A percentile compares a stretch with the other conserved stretches of the same genome.
These are phyloP conservation scores for Siniperca scherzeri DNA, from an alignment of 2,797 vertebrate genomes.

Conservation along the genomic window DNA sequence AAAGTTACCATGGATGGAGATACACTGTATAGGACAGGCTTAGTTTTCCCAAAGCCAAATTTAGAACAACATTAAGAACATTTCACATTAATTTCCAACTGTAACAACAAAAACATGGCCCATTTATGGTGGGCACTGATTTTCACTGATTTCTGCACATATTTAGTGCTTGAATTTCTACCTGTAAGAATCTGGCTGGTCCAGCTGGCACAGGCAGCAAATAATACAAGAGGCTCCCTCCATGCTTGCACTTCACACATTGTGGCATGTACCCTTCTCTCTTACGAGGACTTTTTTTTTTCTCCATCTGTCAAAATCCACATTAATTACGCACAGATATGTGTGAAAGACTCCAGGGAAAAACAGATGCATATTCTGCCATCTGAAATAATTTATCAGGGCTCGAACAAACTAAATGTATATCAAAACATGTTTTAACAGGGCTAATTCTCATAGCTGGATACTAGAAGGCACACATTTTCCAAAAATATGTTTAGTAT, in stretches of 20 bases:
- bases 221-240: conserved; percentile 82
- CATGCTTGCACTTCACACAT: conserved; percentile 87
- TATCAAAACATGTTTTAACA: conserved; percentile 72
- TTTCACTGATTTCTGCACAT: conserved; percentile 66
- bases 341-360: conserved; percentile 85
- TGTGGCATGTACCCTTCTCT: conserved; percentile 87
- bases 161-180: conserved; percentile 73
- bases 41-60: conserved; percentile 60
- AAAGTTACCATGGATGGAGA: conserved; percentile 74
- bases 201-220: conserved; percentile 83
- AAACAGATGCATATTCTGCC: conserved; percentile 86
- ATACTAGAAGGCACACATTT: conserved; percentile 47
- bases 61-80: conserved; percentile 65
- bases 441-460: conserved; percentile 53
- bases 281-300: conserved; percentile 84
- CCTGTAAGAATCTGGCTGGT: conserved; percentile 82
- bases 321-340: conserved; percentile 90
- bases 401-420: conserved; percentile 78
- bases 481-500: conserved; percentile 41
- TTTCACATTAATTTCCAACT: conserved; percentile 63
- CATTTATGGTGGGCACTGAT: conserved; percentile 64
- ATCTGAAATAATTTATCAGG: conserved; percentile 81
- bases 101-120: conserved; percentile 53
- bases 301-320: conserved; percentile 90
- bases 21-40: conserved; percentile 53